phyloP scores from a whole-genome alignment of 2,888 invertebrate species.

The Rutpela maculata region DNA sequence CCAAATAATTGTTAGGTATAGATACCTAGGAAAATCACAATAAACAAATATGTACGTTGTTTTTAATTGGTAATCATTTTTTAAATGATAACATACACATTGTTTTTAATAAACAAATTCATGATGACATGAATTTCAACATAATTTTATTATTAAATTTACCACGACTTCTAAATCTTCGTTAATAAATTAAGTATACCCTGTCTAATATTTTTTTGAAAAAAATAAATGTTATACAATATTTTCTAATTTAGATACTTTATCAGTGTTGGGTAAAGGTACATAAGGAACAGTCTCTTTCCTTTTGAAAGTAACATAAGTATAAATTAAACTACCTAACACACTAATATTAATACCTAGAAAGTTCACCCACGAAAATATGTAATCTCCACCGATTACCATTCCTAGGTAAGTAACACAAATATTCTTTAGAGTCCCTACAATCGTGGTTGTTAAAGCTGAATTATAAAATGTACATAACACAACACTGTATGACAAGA shows the following conservation, averaged over 20 bases:
- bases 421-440: slow-evolving; percentile 98
- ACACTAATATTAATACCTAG: slow-evolving; percentile 97
- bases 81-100: not conserved
- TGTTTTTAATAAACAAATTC: not conserved
- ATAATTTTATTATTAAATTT: not conserved
- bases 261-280: slow-evolving; percentile 65
- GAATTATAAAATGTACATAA: slow-evolving; percentile 97
- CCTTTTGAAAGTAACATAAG: slow-evolving; percentile 88
- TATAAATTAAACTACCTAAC: slow-evolving; percentile 88
- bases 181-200: slow-evolving; percentile 25
- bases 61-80: not conserved
- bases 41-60: not conserved
- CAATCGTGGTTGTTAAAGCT: slow-evolving; percentile 98
- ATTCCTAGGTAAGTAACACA: slow-evolving; percentile 98
- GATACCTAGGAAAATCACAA: not conserved
- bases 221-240: slow-evolving; percentile 69
- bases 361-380: slow-evolving; percentile 96
- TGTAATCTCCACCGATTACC: slow-evolving; percentile 98
- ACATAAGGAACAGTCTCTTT: slow-evolving; percentile 74
- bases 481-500: slow-evolving; percentile 95
- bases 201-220: slow-evolving; percentile 18
- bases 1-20: not conserved
- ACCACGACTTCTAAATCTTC: not conserved
- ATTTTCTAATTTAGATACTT: slow-evolving; percentile 70
- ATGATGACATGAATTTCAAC: not conserved